Conservation (phyloP, 2,797 vertebrate genomes). For the Anguilla marmorata region DNA sequence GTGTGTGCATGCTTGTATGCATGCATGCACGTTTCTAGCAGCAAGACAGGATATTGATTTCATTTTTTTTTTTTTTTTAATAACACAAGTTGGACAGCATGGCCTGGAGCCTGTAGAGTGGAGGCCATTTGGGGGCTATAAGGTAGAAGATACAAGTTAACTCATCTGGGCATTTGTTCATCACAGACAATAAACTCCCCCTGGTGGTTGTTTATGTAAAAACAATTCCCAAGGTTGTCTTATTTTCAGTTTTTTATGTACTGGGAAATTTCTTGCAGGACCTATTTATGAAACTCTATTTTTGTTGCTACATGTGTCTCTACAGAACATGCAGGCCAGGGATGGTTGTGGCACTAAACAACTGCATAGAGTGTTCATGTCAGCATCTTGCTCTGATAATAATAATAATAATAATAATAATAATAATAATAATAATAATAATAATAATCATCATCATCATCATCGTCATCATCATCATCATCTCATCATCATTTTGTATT, state of each 20-base stretch:
- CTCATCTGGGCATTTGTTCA: neutral
- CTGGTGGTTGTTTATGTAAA: neutral
- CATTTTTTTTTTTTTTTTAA: neutral
- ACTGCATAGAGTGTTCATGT: no score
- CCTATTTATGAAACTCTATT: no score
- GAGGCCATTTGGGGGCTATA: neutral
- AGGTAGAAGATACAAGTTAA: neutral
- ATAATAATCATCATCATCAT: no score
- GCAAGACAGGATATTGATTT: neutral
- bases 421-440: no score
- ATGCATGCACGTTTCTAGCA: neutral
- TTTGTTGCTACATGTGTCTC: no score
- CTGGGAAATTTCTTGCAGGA: neutral
- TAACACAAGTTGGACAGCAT: neutral
- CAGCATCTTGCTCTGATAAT: no score
- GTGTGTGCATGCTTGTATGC: neutral
- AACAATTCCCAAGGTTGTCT: neutral
- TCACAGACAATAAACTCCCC: neutral
- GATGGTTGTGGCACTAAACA: no score
- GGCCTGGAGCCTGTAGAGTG: neutral
- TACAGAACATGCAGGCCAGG: no score
- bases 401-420: no score
- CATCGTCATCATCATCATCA: no score
- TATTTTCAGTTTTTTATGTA: neutral
- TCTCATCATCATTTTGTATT: no score